Evolutionary conservation across 2,888 invertebrate species (phyloP).

Genomic region (Acleris literana): DNA sequence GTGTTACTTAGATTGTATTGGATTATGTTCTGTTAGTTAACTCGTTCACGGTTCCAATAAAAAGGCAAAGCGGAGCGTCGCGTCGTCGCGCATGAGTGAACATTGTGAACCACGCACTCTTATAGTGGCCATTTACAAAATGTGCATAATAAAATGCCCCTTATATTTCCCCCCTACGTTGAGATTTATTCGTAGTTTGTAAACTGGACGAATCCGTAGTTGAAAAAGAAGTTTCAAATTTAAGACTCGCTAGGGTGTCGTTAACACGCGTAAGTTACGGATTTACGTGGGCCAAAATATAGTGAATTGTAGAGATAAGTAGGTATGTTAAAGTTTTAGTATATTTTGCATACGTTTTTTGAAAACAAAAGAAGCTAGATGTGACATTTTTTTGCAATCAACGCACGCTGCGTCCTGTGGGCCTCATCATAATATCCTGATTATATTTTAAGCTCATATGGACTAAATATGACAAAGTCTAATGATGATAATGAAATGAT

Average conservation of each 20-base stretch:
- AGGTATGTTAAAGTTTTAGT: too few relatives aligned
- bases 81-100: conserved; percentile 9
- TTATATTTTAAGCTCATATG: too few relatives aligned
- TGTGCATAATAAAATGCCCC: conserved; percentile 2
- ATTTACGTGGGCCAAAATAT: not conserved
- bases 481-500: too few relatives aligned
- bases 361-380: too few relatives aligned
- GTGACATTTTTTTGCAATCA: too few relatives aligned
- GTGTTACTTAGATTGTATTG: conserved; percentile 18
- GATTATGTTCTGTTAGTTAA: conserved; percentile 26
- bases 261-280: conserved; percentile 12
- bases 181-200: not conserved
- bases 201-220: not conserved
- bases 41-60: conserved; percentile 8
- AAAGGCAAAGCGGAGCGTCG: not conserved
- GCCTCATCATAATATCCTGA: too few relatives aligned
- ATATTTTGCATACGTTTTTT: too few relatives aligned
- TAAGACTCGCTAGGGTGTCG: conserved; percentile 3
- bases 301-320: not conserved
- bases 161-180: conserved; percentile 1
- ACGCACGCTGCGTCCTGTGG: too few relatives aligned
- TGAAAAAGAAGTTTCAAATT: conserved; percentile 8
- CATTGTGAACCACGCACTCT: conserved; percentile 1
- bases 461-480: too few relatives aligned
- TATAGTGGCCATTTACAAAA: not conserved